phyloP scores from a whole-genome alignment of 2,113 vertebrate genomes.

The Laticauda laticaudata region DNA sequence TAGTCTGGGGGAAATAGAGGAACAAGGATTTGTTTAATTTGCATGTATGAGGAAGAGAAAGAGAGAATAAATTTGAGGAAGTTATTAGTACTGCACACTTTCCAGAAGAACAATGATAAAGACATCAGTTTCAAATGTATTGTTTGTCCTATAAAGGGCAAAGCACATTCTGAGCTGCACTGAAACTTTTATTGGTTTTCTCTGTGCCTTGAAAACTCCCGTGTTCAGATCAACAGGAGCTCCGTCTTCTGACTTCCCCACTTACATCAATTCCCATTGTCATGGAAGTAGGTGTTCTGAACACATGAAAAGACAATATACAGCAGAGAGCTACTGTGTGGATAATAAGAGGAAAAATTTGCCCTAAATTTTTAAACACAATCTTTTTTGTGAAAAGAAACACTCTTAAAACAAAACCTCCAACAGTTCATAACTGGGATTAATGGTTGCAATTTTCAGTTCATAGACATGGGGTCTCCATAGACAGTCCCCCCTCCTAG shows the following conservation, averaged over 20 bases:
- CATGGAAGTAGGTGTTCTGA: not conserved
- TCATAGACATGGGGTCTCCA: conserved; percentile 76
- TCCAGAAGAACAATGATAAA: conserved; percentile 21
- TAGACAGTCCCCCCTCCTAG: conserved; percentile 68
- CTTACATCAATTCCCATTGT: conserved; percentile 26
- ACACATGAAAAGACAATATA: not conserved
- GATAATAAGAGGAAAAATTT: conserved; percentile 54
- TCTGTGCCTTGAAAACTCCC: not conserved
- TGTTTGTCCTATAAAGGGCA: conserved; percentile 23
- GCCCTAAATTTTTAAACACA: conserved; percentile 70
- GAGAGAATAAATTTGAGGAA: not conserved
- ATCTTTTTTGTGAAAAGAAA: conserved; percentile 67
- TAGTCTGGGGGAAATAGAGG: conserved; percentile 8
- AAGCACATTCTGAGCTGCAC: fast-evolving
- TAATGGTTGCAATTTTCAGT: conserved; percentile 80
- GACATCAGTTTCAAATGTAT: conserved; percentile 27
- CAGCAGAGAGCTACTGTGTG: conserved; percentile 25
- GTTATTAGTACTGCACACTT: conserved; percentile 24
- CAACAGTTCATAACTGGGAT: conserved; percentile 76
- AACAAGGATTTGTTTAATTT: conserved; percentile 47
- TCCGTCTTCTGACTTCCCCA: conserved; percentile 20
- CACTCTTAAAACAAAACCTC: conserved; percentile 14
- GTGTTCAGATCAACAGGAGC: conserved; percentile 28
- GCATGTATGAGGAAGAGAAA: not conserved
- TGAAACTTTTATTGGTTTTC: conserved; percentile 24